Conservation (phyloP, 2,888 invertebrate species). For the Atrina japonica region DNA sequence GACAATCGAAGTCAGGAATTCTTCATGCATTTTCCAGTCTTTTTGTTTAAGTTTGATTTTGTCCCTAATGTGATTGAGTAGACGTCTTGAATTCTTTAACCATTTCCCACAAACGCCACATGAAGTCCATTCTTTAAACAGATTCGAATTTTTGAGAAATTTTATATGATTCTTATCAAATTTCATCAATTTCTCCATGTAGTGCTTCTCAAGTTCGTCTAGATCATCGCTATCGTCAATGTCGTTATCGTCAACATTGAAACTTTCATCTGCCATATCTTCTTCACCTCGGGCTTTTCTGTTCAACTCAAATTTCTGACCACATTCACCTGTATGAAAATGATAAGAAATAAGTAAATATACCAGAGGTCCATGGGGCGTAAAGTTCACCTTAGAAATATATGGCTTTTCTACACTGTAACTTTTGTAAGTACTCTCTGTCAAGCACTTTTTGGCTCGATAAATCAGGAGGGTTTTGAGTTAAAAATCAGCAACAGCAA, state of each 20-base stretch:
- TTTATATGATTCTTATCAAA: conserved; percentile 35
- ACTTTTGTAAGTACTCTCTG: too few relatives aligned
- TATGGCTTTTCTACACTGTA: too few relatives aligned
- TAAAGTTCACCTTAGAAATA: too few relatives aligned
- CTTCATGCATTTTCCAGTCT: conserved; percentile 32
- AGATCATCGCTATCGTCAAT: conserved; percentile 23
- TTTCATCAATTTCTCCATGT: conserved; percentile 38
- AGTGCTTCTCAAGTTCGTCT: conserved; percentile 39
- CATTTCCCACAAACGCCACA: conserved; percentile 27
- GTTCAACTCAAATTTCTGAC: too few relatives aligned
- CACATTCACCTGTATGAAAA: too few relatives aligned
- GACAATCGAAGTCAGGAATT: conserved; percentile 19
- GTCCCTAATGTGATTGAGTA: conserved; percentile 34
- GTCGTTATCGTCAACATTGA: not conserved
- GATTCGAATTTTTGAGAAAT: conserved; percentile 20
- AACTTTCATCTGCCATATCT: conserved; percentile 1
- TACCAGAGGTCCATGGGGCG: too few relatives aligned
- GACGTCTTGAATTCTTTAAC: conserved; percentile 17
- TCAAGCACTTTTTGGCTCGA: too few relatives aligned
- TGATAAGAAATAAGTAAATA: too few relatives aligned
- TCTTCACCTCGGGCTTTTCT: not conserved
- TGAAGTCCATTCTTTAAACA: conserved; percentile 19
- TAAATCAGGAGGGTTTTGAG: too few relatives aligned
- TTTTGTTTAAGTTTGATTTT: conserved; percentile 36
- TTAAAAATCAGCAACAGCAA: too few relatives aligned